Evolutionary conservation across 2,113 vertebrate genomes (phyloP).

Genomic region (Rhabdornis inornatus): DNA sequence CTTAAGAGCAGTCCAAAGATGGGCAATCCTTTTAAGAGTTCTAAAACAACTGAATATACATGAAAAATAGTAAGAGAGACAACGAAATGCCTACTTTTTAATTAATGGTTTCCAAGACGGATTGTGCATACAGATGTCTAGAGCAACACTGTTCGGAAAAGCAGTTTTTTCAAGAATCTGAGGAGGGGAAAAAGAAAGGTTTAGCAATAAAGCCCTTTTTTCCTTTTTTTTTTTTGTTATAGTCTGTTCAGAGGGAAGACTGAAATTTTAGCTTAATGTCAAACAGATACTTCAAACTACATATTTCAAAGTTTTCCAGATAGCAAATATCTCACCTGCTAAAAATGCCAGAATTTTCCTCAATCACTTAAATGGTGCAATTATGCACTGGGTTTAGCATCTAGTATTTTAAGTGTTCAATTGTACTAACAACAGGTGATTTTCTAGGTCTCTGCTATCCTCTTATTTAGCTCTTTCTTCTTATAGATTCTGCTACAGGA

Average conservation of each 20-base stretch:
- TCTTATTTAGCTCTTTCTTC: neutral
- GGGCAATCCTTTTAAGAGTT: neutral
- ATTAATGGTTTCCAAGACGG: slow-evolving; percentile 86
- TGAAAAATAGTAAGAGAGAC: neutral
- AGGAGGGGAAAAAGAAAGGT: slow-evolving; percentile 21
- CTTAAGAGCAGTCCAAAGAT: neutral
- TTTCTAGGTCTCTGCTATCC: neutral
- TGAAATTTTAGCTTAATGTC: neutral
- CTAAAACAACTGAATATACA: neutral
- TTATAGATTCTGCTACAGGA: neutral
- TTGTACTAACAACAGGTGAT: neutral
- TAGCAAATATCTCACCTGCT: neutral
- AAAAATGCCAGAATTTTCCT: neutral
- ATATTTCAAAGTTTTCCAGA: neutral
- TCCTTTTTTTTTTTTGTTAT: too few species aligned
- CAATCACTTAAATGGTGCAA: neutral
- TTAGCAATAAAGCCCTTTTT: neutral
- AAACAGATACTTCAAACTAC: neutral
- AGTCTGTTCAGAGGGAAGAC: neutral
- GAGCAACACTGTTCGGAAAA: slow-evolving; percentile 79
- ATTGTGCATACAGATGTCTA: slow-evolving; percentile 80
- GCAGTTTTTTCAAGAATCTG: slow-evolving; percentile 92
- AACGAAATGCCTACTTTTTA: slow-evolving; percentile 82
- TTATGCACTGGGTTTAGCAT: neutral
- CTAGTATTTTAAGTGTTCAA: neutral